A percentile compares a stretch with the other conserved stretches of the same genome.
Conservation (phyloP, 1,140 invertebrate species). For the Tribolium madens region DNA sequence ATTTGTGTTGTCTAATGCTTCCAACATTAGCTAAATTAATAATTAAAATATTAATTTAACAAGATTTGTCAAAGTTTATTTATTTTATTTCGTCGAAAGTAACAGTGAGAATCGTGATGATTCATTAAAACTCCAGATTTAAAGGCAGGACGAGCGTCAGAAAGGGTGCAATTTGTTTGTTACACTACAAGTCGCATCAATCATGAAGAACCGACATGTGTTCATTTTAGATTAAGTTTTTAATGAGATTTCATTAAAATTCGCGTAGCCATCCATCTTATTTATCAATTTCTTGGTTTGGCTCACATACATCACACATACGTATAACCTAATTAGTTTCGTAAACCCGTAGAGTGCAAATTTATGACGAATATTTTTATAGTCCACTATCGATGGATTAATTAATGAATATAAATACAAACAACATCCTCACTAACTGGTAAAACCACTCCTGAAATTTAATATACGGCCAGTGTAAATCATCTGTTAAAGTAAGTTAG, state of each 20-base stretch:
- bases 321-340: slow-evolving; percentile 47
- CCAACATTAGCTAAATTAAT: too few species aligned
- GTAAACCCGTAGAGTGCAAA: slow-evolving; percentile 19
- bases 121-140: too few species aligned
- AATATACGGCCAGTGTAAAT: slow-evolving; percentile 38
- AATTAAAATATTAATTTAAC: too few species aligned
- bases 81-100: too few species aligned
- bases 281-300: slow-evolving; percentile 46
- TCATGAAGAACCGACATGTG: slow-evolving; percentile 24
- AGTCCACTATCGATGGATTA: slow-evolving; percentile 22
- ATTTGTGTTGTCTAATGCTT: too few species aligned
- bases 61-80: too few species aligned
- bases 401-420: slow-evolving; percentile 37
- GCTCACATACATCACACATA: slow-evolving; percentile 11
- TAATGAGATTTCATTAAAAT: slow-evolving; percentile 53
- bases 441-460: slow-evolving; percentile 43
- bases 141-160: neutral
- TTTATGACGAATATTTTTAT: slow-evolving; percentile 26
- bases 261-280: slow-evolving; percentile 47
- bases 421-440: slow-evolving; percentile 33
- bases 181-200: slow-evolving; percentile 22
- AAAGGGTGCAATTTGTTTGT: slow-evolving; percentile 10
- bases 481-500: slow-evolving; percentile 41
- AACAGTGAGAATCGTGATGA: too few species aligned
- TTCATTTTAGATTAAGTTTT: slow-evolving; percentile 49